A percentile compares a stretch with the other conserved stretches of the same genome.
Conservation (phyloP, 2,797 vertebrate species). For the Sarcoramphus papa region DNA sequence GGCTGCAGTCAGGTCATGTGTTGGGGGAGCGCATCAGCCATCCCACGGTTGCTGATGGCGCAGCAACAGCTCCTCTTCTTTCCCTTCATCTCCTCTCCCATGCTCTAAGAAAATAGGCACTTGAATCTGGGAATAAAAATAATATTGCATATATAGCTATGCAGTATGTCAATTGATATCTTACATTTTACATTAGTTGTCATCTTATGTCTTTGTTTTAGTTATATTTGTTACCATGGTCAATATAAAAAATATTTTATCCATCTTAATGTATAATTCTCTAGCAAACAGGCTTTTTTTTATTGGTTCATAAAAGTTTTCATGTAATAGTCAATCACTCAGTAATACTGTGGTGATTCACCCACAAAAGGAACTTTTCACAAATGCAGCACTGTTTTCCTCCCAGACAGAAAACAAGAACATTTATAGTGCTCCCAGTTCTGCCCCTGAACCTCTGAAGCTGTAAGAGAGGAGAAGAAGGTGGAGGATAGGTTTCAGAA, state of each 20-base stretch:
- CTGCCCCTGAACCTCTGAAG: background rate
- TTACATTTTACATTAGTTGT: background rate
- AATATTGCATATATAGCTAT: background rate
- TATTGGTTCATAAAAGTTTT: background rate
- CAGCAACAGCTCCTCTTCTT: background rate
- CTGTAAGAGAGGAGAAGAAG: background rate
- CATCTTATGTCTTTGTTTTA: background rate
- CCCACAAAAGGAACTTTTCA: background rate
- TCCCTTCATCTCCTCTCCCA: background rate
- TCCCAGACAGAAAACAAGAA: background rate
- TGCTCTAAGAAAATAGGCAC: background rate
- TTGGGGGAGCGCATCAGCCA: background rate
- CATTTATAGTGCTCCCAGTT: background rate
- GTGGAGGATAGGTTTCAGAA: background rate
- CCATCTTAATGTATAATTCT: background rate
- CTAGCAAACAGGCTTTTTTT: background rate
- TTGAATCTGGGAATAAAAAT: background rate
- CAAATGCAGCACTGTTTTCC: background rate
- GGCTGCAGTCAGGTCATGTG: background rate
- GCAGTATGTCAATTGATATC: background rate
- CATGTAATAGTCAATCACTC: background rate
- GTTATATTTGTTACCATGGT: background rate
- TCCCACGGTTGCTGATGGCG: rapidly evolving
- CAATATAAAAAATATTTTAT: background rate
- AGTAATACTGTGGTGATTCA: background rate